Conservation (phyloP, 2,797 vertebrate genomes). For the Gymnodraco acuticeps region DNA sequence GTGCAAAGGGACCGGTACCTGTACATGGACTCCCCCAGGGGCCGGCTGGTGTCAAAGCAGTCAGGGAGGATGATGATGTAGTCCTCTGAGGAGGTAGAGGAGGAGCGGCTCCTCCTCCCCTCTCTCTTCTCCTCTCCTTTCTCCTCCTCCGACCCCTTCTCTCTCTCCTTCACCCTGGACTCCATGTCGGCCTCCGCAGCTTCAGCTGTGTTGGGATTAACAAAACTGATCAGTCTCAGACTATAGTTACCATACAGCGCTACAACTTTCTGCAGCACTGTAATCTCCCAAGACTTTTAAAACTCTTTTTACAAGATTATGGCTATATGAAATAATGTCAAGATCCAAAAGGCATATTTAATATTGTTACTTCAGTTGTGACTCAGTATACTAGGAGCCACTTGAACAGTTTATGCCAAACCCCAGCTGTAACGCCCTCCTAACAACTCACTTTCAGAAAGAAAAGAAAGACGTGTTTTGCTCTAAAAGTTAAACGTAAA, state of each 20-base stretch:
- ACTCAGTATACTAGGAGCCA: too few species aligned
- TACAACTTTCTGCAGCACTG: too few species aligned
- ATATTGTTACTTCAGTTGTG: too few species aligned
- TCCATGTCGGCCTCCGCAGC: slow-evolving; percentile 54
- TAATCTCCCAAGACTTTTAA: background rate
- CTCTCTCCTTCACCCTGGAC: slow-evolving; percentile 40
- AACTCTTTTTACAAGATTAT: background rate
- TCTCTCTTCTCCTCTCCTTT: slow-evolving; percentile 73
- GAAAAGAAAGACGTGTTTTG: too few species aligned
- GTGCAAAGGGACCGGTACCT: slow-evolving; percentile 48
- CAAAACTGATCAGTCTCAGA: background rate
- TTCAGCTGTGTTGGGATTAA: slow-evolving; percentile 31
- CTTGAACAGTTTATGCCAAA: too few species aligned
- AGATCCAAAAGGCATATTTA: too few species aligned
- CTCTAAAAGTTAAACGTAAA: too few species aligned
- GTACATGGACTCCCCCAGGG: slow-evolving; percentile 94
- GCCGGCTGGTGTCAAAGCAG: slow-evolving; percentile 95
- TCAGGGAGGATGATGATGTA: slow-evolving; percentile 97
- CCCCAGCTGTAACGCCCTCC: too few species aligned
- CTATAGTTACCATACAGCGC: background rate
- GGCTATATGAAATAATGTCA: too few species aligned
- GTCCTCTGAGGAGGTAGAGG: slow-evolving; percentile 93
- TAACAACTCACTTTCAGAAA: too few species aligned
- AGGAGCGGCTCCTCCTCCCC: slow-evolving; percentile 88
- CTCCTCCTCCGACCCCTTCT: slow-evolving; percentile 33